phyloP scores from a whole-genome alignment of 2,113 vertebrate species.

The Zosterops borbonicus region DNA sequence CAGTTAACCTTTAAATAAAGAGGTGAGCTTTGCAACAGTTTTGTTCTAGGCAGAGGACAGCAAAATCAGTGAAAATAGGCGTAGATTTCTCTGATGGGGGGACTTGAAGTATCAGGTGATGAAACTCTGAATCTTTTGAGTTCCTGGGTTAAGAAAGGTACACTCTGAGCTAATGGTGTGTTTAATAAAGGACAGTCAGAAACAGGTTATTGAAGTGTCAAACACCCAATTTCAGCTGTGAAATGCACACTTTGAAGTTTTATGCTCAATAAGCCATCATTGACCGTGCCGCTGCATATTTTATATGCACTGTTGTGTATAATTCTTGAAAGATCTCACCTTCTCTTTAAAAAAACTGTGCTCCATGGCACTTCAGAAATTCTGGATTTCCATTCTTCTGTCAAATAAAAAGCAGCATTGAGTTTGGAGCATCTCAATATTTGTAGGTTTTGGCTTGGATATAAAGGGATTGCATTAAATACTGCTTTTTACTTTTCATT shows the following conservation, averaged over 20 bases:
- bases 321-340: not conserved
- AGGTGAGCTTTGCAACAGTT: not conserved
- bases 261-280: slow-evolving; percentile 41
- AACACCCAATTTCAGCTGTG: not conserved
- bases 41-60: not conserved
- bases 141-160: not conserved
- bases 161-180: not conserved
- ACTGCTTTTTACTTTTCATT: not conserved
- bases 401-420: not conserved
- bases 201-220: not conserved
- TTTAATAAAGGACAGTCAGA: not conserved
- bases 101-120: not conserved
- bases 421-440: not conserved
- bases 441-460: not conserved
- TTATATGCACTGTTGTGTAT: slow-evolving; percentile 36
- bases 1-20: not conserved
- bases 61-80: not conserved
- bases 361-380: not conserved
- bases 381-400: not conserved
- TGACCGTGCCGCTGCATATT: slow-evolving; percentile 62
- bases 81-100: not conserved
- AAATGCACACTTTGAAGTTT: not conserved
- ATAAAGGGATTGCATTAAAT: not conserved
- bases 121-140: not conserved
- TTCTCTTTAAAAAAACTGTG: not conserved